phyloP scores from a whole-genome alignment of 1,140 invertebrate genomes.

The Drosophila punjabiensis region DNA sequence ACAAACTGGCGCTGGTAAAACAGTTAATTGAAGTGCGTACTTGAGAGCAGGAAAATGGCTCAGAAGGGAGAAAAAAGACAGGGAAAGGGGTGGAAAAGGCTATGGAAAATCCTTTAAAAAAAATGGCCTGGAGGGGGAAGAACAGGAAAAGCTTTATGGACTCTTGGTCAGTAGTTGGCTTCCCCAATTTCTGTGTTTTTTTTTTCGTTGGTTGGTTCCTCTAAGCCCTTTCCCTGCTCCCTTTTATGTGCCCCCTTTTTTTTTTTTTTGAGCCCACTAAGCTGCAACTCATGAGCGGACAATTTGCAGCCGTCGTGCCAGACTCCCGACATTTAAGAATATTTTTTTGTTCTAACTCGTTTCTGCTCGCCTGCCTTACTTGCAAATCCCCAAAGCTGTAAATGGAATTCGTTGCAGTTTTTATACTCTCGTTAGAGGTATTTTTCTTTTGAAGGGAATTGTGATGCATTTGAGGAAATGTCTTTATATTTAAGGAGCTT shows the following conservation, averaged over 20 bases:
- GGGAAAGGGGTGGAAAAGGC: background rate
- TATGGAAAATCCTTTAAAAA: too few relatives aligned
- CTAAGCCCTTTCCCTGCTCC: slow-evolving; percentile 17
- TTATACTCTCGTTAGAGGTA: slow-evolving; percentile 11
- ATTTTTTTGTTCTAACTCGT: slow-evolving; percentile 32
- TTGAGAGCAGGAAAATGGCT: slow-evolving; percentile 27
- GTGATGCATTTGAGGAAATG: background rate
- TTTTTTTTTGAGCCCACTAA: slow-evolving; percentile 17
- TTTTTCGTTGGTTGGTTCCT: slow-evolving; percentile 1
- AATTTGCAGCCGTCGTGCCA: slow-evolving; percentile 34
- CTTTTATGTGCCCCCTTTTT: background rate
- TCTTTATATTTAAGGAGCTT: background rate
- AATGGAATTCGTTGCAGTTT: slow-evolving; percentile 35
- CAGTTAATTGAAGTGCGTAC: slow-evolving; percentile 59
- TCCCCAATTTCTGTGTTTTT: slow-evolving; percentile 7
- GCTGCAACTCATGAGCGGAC: slow-evolving; percentile 54
- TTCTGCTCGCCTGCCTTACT: slow-evolving; percentile 21
- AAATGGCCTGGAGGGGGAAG: background rate
- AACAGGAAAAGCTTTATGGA: slow-evolving; percentile 41
- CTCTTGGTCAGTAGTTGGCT: slow-evolving; percentile 43
- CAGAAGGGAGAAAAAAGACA: background rate
- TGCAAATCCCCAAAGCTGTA: slow-evolving; percentile 41
- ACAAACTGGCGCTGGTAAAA: slow-evolving; percentile 50
- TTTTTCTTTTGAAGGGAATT: background rate
- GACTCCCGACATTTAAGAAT: slow-evolving; percentile 34